Evolutionary conservation across 2,113 vertebrate genomes (phyloP).

Genomic region (Corydoras sp.): DNA sequence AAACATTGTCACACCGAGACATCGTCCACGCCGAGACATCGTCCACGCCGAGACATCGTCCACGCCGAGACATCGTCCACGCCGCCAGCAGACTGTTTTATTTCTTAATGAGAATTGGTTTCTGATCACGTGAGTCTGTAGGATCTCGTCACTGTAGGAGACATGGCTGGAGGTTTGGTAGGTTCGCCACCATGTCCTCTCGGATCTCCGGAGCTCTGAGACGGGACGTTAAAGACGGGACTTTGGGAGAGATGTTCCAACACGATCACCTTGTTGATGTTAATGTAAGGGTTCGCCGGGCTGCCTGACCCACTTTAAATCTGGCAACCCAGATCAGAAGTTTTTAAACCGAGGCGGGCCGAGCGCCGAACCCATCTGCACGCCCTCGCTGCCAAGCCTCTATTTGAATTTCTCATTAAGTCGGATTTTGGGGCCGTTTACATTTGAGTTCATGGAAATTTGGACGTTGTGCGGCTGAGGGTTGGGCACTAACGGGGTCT

Average conservation of each 20-base stretch:
- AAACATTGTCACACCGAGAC: too few relatives aligned
- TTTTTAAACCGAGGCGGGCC: conserved; percentile 23
- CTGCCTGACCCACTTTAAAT: conserved; percentile 30
- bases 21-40: too few relatives aligned
- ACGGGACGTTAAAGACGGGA: neutral
- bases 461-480: neutral
- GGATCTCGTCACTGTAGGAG: too few relatives aligned
- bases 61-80: too few relatives aligned
- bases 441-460: neutral
- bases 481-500: too few relatives aligned
- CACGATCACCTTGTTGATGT: conserved; percentile 20
- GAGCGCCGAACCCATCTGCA: conserved; percentile 6
- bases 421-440: neutral
- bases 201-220: conserved; percentile 18
- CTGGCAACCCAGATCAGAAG: conserved; percentile 28
- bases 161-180: neutral
- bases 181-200: conserved; percentile 4
- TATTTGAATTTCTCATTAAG: neutral
- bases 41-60: too few relatives aligned
- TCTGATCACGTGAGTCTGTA: too few relatives aligned
- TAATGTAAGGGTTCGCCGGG: conserved; percentile 14
- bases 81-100: too few relatives aligned
- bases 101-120: too few relatives aligned
- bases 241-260: conserved; percentile 15
- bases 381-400: neutral